These are phyloP conservation scores for Dolomedes plantarius DNA, from an alignment of 2,888 invertebrate genomes.

Conservation along the genomic window DNA sequence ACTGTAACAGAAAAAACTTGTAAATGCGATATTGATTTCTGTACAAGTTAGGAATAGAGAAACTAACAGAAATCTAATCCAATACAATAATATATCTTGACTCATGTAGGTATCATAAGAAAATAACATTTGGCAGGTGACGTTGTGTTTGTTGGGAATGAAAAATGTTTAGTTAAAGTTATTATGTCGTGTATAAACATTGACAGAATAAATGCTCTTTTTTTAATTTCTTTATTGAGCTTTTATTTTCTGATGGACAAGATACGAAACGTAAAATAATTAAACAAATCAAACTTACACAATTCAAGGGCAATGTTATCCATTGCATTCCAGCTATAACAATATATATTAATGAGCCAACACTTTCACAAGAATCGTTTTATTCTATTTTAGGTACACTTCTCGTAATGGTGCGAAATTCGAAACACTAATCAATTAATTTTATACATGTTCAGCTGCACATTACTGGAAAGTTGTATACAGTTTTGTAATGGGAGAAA, in stretches of 20 bases:
- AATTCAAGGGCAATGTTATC: constrained; percentile 3
- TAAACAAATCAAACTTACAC: not conserved
- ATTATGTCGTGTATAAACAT: too few relatives aligned
- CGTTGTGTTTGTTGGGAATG: too few relatives aligned
- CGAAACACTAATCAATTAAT: constrained; percentile 66
- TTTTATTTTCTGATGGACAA: constrained; percentile 5
- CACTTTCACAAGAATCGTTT: constrained; percentile 69
- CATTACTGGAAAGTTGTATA: constrained; percentile 64
- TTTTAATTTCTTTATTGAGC: constrained; percentile 8
- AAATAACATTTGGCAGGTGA: too few relatives aligned
- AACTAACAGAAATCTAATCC: too few relatives aligned
- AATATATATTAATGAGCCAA: constrained; percentile 10
- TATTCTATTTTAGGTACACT: constrained; percentile 70
- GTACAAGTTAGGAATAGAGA: too few relatives aligned
- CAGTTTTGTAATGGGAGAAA: constrained; percentile 50
- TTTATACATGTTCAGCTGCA: constrained; percentile 68
- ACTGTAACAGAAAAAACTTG: too few relatives aligned
- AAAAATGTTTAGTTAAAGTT: too few relatives aligned
- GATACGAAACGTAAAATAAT: not conserved
- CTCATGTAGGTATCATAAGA: too few relatives aligned
- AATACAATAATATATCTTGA: too few relatives aligned
- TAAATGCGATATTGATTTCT: too few relatives aligned
- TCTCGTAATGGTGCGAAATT: constrained; percentile 71
- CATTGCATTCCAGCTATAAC: constrained; percentile 13
- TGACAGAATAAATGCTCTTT: not conserved